Base-by-base conservation (phyloP, 1,140 invertebrate genomes). In the Anastatus disparis region DNA sequence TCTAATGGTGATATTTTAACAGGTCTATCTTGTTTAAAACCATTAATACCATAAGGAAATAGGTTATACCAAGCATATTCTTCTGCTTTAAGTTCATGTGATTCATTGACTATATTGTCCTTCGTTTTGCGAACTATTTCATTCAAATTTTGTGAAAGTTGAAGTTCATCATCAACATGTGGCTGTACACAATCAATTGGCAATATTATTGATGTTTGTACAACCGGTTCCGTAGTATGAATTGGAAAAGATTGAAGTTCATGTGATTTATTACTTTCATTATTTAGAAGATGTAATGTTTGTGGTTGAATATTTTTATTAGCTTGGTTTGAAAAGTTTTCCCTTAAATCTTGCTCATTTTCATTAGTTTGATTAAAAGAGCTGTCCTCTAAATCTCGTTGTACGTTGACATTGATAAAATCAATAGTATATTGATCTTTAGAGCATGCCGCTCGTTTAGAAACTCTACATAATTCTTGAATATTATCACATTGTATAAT, bases 31-130 rank as follows among this genome's bases (percentile, higher is more conserved):
- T 10, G 7, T 10, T 62, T 15, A n/a, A 44, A 62, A 15, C 40
- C 26, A 73, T 48, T 48, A 20, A 48, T 48, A 7, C 46, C 17
- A 48, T 20, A 20, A n/a, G 46, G 46, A 71, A 84, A 85, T 8
- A 84, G 69, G 55, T 73, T 65, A 58, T 65, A 84, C 78, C 80
- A 85, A 1, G 80, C 74, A 59, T 84, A 80, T 73, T 86, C 81
- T 79, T 85, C 84, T 71, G 79, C 76, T 79, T 77, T 79, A 17
- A 74, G 27, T 74, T 84, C 81, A 72, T 76, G 68, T 55, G 2
- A 67, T 61, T 75, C 76, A 72, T 81, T 82, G 9, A 81, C 77
- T 56, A 82, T 78, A 71, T 81, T 83, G 58, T 81, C 68, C 50
- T 71, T 77, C 46, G 79, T 82, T 56, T 81, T 82, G 3, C 77